Percentiles rank a stretch among this genome's conserved stretches.
Evolutionary conservation across 1,140 invertebrate genomes (phyloP).

Genomic region (Drosophila willistoni): DNA sequence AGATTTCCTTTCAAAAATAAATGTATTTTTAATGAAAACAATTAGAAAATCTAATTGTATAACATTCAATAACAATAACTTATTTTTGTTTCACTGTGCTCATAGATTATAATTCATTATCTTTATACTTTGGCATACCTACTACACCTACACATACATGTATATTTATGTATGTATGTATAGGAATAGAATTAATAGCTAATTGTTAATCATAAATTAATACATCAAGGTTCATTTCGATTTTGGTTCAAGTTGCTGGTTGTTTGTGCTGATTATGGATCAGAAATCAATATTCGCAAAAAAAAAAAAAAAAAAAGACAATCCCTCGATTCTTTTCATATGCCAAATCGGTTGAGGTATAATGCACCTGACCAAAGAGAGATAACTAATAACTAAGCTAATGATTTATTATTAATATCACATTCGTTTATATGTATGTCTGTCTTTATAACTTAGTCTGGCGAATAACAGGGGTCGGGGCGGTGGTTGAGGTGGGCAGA

Average conservation of each 20-base stretch:
- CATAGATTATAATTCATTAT: neutral
- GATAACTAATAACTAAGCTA: neutral
- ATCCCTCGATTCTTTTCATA: neutral
- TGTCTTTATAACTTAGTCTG: too few relatives aligned
- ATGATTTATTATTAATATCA: slow-evolving; percentile 13
- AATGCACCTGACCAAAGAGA: neutral
- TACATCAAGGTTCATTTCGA: slow-evolving; percentile 10
- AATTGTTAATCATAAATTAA: slow-evolving; percentile 1
- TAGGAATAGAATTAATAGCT: neutral
- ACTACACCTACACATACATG: neutral
- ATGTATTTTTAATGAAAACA: too few relatives aligned
- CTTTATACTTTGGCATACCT: neutral
- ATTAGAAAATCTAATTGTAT: too few relatives aligned
- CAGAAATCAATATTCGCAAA: slow-evolving; percentile 5
- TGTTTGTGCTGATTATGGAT: slow-evolving; percentile 1
- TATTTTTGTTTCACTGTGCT: neutral
- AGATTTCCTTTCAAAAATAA: too few relatives aligned
- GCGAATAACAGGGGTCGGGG: too few relatives aligned
- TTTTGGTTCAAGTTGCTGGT: neutral
- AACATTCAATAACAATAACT: too few relatives aligned
- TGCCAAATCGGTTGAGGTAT: neutral
- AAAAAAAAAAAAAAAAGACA: too few relatives aligned
- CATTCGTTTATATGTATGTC: neutral
- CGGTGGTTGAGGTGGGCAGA: too few relatives aligned
- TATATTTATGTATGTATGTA: neutral